phyloP scores from a whole-genome alignment of 2,888 invertebrate species.

The Cheilosia soror region DNA sequence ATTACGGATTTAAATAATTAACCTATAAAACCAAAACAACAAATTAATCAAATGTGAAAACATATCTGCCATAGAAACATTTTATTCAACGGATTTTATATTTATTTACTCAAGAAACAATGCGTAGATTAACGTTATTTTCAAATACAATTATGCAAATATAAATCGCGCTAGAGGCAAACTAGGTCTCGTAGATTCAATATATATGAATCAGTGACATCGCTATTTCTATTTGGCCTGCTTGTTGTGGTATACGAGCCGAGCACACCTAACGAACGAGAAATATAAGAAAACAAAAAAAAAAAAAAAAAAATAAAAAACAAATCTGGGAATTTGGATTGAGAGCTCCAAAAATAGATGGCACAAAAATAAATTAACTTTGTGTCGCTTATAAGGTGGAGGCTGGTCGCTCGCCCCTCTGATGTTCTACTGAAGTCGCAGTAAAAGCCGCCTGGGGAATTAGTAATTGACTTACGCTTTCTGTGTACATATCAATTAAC shows the following conservation, averaged over 20 bases:
- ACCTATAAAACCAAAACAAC: constrained; percentile 4
- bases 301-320: constrained; percentile 51
- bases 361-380: constrained; percentile 70
- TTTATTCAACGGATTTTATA: constrained; percentile 20
- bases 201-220: constrained; percentile 75
- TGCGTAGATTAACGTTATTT: constrained; percentile 33
- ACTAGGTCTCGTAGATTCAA: constrained; percentile 64
- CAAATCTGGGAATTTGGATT: constrained; percentile 60
- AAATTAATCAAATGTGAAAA: constrained; percentile 19
- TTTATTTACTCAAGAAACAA: constrained; percentile 28
- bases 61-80: constrained; percentile 10
- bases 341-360: constrained; percentile 66
- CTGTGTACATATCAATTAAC: constrained; percentile 62
- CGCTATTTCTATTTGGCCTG: constrained; percentile 60
- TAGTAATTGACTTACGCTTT: constrained; percentile 71
- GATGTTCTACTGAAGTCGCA: constrained; percentile 52
- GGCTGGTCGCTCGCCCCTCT: constrained; percentile 43
- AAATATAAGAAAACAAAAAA: constrained; percentile 48
- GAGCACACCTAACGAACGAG: constrained; percentile 38
- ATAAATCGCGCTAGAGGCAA: constrained; percentile 52
- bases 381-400: constrained; percentile 62
- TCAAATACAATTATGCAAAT: constrained; percentile 65
- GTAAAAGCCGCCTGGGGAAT: constrained; percentile 56
- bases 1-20: constrained; percentile 3
- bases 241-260: constrained; percentile 25